Evolutionary conservation across 2,888 invertebrate species (phyloP).

Genomic region (Acleris laterana): DNA sequence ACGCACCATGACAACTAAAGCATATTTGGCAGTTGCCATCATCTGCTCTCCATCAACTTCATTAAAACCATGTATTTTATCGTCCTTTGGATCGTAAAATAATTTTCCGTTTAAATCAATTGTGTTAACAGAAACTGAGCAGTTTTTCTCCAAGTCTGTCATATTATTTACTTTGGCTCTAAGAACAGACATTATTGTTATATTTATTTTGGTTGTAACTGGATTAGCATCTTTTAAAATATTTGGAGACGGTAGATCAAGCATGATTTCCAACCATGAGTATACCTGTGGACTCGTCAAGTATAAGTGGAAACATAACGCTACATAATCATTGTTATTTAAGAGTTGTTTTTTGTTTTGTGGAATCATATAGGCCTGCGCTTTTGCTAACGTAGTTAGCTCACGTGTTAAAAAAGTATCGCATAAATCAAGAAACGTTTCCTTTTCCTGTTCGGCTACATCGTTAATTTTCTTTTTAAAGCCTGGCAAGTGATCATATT

Average conservation of each 20-base stretch:
- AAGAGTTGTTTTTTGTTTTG: too few species aligned
- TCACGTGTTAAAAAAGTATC: background rate
- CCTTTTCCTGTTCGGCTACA: background rate
- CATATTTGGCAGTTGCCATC: background rate
- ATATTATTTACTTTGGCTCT: conserved; percentile 1
- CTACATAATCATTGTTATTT: background rate
- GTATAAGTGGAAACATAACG: conserved; percentile 2
- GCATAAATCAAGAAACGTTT: conserved; percentile 2
- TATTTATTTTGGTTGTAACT: background rate
- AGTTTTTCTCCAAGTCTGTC: conserved; percentile 2
- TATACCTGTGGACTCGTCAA: background rate
- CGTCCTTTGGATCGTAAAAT: conserved; percentile 10
- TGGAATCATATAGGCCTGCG: background rate
- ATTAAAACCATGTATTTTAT: background rate
- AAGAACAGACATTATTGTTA: background rate
- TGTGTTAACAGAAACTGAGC: background rate
- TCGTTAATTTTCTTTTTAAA: too few species aligned
- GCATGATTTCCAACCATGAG: background rate
- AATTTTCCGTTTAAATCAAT: background rate
- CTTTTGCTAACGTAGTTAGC: background rate
- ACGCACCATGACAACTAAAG: background rate
- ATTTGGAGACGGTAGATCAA: background rate
- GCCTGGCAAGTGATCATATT: too few species aligned
- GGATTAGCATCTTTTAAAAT: background rate
- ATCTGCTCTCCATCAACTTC: conserved; percentile 2